Percentiles rank a stretch among this genome's conserved stretches.
These are phyloP conservation scores for Labeo catla DNA, from an alignment of 2,113 vertebrate genomes.

Conservation along the genomic window DNA sequence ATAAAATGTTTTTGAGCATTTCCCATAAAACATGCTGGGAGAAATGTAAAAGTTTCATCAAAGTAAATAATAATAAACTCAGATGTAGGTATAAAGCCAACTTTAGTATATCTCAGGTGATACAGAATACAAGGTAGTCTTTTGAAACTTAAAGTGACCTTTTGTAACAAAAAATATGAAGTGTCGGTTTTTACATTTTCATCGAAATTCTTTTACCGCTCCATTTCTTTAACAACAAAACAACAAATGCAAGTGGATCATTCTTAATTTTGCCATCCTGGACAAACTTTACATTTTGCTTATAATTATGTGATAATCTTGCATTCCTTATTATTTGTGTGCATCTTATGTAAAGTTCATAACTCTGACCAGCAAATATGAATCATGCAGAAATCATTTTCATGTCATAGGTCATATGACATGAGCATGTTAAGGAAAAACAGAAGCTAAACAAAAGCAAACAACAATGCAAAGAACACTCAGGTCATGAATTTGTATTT, in stretches of 20 bases:
- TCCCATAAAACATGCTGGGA: not conserved
- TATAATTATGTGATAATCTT: not conserved
- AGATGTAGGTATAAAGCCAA: not conserved
- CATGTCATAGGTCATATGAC: not conserved
- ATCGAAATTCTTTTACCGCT: conserved; percentile 9
- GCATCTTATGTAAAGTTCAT: not conserved
- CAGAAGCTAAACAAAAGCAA: not conserved
- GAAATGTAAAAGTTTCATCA: not conserved
- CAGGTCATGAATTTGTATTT: conserved; percentile 33
- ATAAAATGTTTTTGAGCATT: not conserved
- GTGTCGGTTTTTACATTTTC: not conserved
- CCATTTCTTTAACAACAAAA: not conserved
- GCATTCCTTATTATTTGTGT: conserved; percentile 31
- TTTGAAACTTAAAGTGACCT: conserved; percentile 20
- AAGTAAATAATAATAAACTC: not conserved
- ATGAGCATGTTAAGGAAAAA: not conserved
- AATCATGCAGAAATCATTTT: not conserved
- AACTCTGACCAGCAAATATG: not conserved
- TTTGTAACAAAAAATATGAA: not conserved
- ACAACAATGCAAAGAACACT: conserved; percentile 27
- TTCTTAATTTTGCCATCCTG: not conserved
- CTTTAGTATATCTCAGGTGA: conserved; percentile 41
- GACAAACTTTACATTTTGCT: conserved; percentile 1
- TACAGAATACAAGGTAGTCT: conserved; percentile 7
- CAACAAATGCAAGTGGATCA: not conserved